phyloP scores from a whole-genome alignment of 2,888 invertebrate species.

The Drosophila nr. perissopoda region DNA sequence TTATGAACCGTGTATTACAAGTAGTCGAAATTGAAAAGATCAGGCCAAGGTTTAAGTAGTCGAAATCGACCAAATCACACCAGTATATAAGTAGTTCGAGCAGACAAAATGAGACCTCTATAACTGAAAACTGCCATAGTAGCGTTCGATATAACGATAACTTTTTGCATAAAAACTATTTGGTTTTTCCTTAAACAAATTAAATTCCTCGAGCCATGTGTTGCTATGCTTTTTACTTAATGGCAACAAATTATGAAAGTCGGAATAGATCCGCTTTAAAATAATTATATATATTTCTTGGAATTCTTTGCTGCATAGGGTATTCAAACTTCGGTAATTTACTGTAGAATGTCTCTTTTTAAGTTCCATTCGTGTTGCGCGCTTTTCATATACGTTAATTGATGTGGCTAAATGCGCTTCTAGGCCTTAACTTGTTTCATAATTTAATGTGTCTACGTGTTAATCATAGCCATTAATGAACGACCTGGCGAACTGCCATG shows the following conservation, averaged over 20 bases:
- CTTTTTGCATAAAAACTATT: not conserved
- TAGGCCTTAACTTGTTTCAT: slow-evolving; percentile 47
- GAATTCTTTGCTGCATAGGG: not conserved
- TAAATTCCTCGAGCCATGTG: too few relatives aligned
- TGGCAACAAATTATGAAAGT: not conserved
- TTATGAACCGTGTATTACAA: not conserved
- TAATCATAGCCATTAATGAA: slow-evolving; percentile 80
- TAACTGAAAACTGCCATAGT: not conserved
- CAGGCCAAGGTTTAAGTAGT: not conserved
- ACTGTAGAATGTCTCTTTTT: not conserved
- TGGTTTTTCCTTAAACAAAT: too few relatives aligned
- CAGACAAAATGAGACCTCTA: too few relatives aligned
- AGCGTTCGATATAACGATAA: not conserved
- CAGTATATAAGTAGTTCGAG: not conserved
- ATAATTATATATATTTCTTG: too few relatives aligned
- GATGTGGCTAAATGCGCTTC: slow-evolving; percentile 59
- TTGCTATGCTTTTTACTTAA: not conserved
- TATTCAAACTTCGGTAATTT: not conserved
- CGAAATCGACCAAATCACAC: not conserved
- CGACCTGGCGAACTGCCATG: slow-evolving; percentile 48
- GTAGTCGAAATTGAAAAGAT: not conserved
- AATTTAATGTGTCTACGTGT: slow-evolving; percentile 78
- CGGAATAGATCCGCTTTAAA: too few relatives aligned
- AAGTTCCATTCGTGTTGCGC: slow-evolving; percentile 11
- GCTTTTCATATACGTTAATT: slow-evolving; percentile 67